These are phyloP conservation scores for Penaeus chinensis DNA, from an alignment of 1,140 invertebrate genomes.

Conservation along the genomic window DNA sequence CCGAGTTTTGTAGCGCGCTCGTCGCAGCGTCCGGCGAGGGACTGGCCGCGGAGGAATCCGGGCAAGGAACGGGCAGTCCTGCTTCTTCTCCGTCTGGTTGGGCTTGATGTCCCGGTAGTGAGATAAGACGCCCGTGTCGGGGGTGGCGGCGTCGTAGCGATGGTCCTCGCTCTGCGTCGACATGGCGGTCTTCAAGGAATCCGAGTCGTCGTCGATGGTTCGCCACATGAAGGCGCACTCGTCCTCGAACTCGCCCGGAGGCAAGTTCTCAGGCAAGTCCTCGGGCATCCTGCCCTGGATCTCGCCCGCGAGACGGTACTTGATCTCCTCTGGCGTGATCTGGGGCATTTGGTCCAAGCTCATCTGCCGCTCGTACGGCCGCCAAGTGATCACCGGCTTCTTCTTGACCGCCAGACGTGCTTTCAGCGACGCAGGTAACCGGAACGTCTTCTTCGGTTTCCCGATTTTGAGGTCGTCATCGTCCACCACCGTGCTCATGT, in stretches of 20 bases:
- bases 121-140: neutral
- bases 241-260: slow-evolving; percentile 48
- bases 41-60: neutral
- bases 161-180: slow-evolving; percentile 33
- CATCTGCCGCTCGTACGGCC: slow-evolving; percentile 50
- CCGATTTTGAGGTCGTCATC: slow-evolving; percentile 3
- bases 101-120: slow-evolving; percentile 19
- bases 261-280: slow-evolving; percentile 8
- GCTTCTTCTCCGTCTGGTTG: neutral
- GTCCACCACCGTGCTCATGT: slow-evolving; percentile 29
- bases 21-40: neutral
- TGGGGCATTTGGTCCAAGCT: neutral
- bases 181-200: slow-evolving; percentile 34
- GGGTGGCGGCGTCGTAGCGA: neutral
- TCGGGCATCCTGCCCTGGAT: too few relatives aligned
- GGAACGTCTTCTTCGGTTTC: slow-evolving; percentile 17
- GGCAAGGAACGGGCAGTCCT: neutral
- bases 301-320: neutral
- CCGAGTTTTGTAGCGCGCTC: slow-evolving; percentile 24
- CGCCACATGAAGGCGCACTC: slow-evolving; percentile 64
- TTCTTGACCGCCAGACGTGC: slow-evolving; percentile 53
- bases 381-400: slow-evolving; percentile 62
- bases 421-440: slow-evolving; percentile 56
- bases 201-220: slow-evolving; percentile 60
- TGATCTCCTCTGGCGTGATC: slow-evolving; percentile 13